phyloP scores from a whole-genome alignment of 2,888 invertebrate species.

The Spatulosminthurus flaviceps region DNA sequence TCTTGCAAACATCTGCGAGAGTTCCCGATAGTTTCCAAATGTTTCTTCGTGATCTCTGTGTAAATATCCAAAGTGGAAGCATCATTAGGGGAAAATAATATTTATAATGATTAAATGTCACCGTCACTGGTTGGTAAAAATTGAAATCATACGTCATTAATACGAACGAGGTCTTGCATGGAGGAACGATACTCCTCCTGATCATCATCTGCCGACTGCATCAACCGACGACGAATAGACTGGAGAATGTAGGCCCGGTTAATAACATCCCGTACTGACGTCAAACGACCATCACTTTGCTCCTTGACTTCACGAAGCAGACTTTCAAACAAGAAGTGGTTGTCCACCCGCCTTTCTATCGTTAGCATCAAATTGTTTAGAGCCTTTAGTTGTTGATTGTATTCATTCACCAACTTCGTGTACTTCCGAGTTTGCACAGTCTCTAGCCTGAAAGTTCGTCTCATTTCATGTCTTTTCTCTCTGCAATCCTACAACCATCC shows the following conservation, averaged over 20 bases:
- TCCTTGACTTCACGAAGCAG: background rate
- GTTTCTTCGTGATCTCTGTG: background rate
- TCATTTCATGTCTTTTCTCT: background rate
- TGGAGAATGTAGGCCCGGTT: background rate
- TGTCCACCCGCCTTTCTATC: conserved; percentile 16
- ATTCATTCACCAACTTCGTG: background rate
- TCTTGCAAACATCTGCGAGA: background rate
- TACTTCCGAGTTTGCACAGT: too few relatives aligned
- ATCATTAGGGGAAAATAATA: background rate
- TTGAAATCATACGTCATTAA: conserved; percentile 9
- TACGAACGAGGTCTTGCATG: background rate
- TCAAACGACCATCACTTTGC: conserved; percentile 12
- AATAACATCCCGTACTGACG: background rate
- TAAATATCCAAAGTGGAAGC: too few relatives aligned
- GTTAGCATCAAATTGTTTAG: background rate
- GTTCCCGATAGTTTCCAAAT: background rate
- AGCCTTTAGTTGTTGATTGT: background rate
- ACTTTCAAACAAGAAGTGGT: background rate
- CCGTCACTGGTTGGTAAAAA: too few relatives aligned
- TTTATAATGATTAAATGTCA: too few relatives aligned
- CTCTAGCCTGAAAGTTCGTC: too few relatives aligned
- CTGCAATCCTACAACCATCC: conserved; percentile 27
- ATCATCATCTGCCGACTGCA: background rate
- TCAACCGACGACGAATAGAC: background rate
- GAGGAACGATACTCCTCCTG: background rate